Percentiles rank a stretch among this genome's conserved stretches.
phyloP scores from a whole-genome alignment of 2,113 vertebrate genomes.

The Laticauda laticaudata region DNA sequence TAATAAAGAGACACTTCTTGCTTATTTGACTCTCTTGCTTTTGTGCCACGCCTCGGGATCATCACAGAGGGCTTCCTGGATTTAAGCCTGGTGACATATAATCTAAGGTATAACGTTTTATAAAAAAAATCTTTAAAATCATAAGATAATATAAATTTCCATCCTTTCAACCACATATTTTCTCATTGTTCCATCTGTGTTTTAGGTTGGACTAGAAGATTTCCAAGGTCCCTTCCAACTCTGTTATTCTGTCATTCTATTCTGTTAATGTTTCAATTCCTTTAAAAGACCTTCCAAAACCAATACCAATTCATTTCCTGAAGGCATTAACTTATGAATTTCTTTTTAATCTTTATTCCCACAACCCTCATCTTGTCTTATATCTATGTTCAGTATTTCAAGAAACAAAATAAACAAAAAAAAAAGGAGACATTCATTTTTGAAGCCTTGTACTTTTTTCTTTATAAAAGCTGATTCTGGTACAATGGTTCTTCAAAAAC shows the following conservation, averaged over 20 bases:
- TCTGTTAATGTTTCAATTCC: background rate
- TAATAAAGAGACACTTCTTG: too few relatives aligned
- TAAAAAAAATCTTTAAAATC: background rate
- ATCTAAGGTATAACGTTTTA: background rate
- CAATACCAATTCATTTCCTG: background rate
- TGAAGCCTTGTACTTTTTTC: constrained; percentile 33
- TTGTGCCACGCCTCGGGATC: too few relatives aligned
- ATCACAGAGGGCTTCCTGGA: too few relatives aligned
- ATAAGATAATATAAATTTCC: background rate
- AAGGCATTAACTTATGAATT: background rate
- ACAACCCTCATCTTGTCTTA: background rate
- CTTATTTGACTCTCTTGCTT: too few relatives aligned
- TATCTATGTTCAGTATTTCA: background rate
- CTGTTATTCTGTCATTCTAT: too few relatives aligned
- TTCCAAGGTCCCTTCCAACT: too few relatives aligned
- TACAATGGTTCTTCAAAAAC: constrained; percentile 40
- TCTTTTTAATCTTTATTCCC: background rate
- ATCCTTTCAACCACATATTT: background rate
- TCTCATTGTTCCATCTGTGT: background rate
- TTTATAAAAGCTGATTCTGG: constrained; percentile 35
- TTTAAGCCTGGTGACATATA: background rate
- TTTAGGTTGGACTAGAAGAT: too few relatives aligned
- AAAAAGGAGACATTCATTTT: constrained; percentile 32
- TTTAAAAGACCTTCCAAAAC: background rate
- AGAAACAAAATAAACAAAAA: background rate